phyloP scores from a whole-genome alignment of 2,113 vertebrate genomes.

The Antennarius striatus region DNA sequence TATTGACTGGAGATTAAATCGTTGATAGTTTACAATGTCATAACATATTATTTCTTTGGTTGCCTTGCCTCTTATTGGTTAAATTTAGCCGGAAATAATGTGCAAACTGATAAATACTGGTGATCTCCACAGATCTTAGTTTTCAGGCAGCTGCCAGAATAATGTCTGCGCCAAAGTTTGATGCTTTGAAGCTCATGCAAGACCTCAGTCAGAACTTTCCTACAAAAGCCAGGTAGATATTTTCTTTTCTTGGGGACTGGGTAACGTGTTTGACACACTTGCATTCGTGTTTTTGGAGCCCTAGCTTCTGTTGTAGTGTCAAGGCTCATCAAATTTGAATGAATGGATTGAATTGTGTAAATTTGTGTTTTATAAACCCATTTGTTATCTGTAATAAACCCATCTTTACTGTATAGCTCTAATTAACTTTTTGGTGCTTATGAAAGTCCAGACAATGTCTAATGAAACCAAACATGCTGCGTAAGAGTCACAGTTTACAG shows the following conservation, averaged over 20 bases:
- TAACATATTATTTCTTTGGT: neutral
- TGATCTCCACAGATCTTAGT: constrained; percentile 86
- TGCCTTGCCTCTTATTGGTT: neutral
- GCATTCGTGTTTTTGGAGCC: constrained; percentile 18
- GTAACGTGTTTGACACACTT: constrained; percentile 13
- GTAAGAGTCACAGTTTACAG: constrained; percentile 69
- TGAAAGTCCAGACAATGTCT: constrained; percentile 48
- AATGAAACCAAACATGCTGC: constrained; percentile 69
- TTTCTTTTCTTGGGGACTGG: constrained; percentile 15
- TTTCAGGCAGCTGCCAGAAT: constrained; percentile 93
- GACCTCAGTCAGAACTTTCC: constrained; percentile 97
- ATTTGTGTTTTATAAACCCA: constrained; percentile 26
- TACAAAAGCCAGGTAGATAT: constrained; percentile 89
- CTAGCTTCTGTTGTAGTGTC: constrained; percentile 15
- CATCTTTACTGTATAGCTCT: constrained; percentile 31
- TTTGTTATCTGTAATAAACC: constrained; percentile 41
- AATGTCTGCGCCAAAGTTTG: constrained; percentile 86
- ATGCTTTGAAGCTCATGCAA: constrained; percentile 90
- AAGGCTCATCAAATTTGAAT: constrained; percentile 28
- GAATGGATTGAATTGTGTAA: constrained; percentile 13
- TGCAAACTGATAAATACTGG: too few relatives aligned
- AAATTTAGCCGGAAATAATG: too few relatives aligned
- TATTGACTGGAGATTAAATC: too few relatives aligned
- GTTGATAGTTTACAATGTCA: neutral
- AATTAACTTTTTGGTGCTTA: constrained; percentile 49